These are phyloP conservation scores for Plecotus auritus DNA, from an alignment of 2,113 vertebrate genomes.

Conservation along the genomic window DNA sequence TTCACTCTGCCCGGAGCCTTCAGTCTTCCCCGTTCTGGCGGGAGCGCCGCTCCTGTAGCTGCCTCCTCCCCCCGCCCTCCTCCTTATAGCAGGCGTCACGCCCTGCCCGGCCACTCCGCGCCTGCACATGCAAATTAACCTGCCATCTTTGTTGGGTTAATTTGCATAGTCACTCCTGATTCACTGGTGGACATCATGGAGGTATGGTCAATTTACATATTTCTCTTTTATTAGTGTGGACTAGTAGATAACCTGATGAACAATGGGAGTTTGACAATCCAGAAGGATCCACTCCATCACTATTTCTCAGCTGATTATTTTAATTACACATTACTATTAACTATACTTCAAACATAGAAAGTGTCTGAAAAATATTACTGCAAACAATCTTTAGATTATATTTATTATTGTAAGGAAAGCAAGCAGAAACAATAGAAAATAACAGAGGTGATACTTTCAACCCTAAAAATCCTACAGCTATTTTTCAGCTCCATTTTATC, in stretches of 20 bases:
- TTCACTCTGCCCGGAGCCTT: too few species aligned
- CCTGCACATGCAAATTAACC: too few species aligned
- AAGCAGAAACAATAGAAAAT: neutral
- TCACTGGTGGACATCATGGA: too few species aligned
- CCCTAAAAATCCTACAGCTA: neutral
- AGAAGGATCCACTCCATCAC: neutral
- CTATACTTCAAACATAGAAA: neutral
- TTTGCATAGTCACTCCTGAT: too few species aligned
- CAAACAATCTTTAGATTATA: neutral
- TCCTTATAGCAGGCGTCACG: too few species aligned
- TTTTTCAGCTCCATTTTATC: neutral
- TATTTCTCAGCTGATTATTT: neutral
- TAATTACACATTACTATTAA: neutral
- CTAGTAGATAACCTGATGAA: neutral
- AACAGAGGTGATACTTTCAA: neutral
- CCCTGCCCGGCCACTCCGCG: fast-evolving
- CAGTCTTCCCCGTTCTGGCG: too few species aligned
- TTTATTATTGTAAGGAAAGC: neutral
- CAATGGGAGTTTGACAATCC: neutral
- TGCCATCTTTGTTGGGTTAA: too few species aligned
- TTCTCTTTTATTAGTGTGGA: too few species aligned
- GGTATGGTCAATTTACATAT: too few species aligned
- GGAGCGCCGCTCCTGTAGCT: too few species aligned
- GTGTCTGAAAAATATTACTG: neutral
- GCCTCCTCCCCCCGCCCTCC: too few species aligned